Base-by-base conservation (phyloP, 2,888 invertebrate genomes). In the Tachina fera region DNA sequence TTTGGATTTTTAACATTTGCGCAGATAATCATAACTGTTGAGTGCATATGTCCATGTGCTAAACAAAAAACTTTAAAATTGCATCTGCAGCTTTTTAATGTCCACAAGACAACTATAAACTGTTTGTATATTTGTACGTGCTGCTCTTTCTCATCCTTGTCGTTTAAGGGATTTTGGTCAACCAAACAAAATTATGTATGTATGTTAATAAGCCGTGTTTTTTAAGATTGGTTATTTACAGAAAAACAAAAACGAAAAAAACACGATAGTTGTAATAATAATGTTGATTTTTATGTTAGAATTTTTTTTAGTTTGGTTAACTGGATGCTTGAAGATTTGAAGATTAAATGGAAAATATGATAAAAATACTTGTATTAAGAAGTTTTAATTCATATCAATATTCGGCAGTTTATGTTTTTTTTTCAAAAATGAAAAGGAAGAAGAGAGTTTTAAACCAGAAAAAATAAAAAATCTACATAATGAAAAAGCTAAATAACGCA, bases 11-110 rank as follows among this genome's bases (percentile, higher is more conserved):
- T 39, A 68, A 39, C 47, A 68, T 75, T 67, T 83, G 5, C 56
- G 87, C 87, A 87, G 88, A 87, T 89, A 82, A 84, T 87, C 76
- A 86, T 87, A 76, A 83, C 88, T 89, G 88, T 89, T 90, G 89
- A 86, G 78, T 82, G 81, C 83, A 74, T 67, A 78, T 71, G 75
- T 84, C 70, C 84, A 84, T 82, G 86, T 86, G 86, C 68, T 79
- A 81, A 82, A n/a, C n/a, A 72, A 60, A 31, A 31, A 77, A 79
- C 75, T 86, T 77, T 56, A 47, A 88, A 87, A 87, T 87, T 86
- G 86, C 86, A 84, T 85, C 84, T 84, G 86, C 86, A 86, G 45
- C 60, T 45, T 82, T 74, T 53, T 41, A 63, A 56, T 72, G 71
- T 79, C 78, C 71, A 70, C 72, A 22, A 72, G 63, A 79, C 67